These are phyloP conservation scores for Aphaenogaster floridana DNA, from an alignment of 1,140 invertebrate genomes.

Conservation along the genomic window DNA sequence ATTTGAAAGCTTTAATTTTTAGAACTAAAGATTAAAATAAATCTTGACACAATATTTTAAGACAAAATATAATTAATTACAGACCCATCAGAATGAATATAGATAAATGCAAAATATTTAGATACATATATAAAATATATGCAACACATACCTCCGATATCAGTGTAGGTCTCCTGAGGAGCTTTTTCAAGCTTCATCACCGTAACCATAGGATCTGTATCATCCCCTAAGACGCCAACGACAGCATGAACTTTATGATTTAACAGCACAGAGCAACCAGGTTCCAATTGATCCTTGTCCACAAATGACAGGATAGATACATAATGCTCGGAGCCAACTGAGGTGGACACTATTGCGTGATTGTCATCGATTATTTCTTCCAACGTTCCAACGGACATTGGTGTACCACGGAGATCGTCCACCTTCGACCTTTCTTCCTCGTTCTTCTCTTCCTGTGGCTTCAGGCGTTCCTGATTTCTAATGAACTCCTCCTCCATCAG, in stretches of 20 bases:
- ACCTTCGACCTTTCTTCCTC: conserved; percentile 99
- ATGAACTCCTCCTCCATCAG: conserved; percentile 99
- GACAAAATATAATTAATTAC: background rate
- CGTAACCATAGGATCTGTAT: conserved; percentile 99
- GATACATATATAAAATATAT: background rate
- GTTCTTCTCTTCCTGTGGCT: conserved; percentile 99
- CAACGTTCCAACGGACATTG: conserved; percentile 99
- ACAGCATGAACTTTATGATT: conserved; percentile 99
- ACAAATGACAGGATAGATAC: conserved; percentile 99
- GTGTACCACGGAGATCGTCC: conserved; percentile 99
- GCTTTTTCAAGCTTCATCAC: conserved; percentile 99
- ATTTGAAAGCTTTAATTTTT: background rate
- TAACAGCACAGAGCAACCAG: conserved; percentile 98
- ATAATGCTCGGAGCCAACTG: conserved; percentile 99
- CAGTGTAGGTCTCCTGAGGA: conserved; percentile 99
- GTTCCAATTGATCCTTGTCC: conserved; percentile 99
- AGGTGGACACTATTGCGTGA: conserved; percentile 99
- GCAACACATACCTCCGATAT: conserved; percentile 94
- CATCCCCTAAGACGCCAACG: conserved; percentile 99
- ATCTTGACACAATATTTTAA: background rate
- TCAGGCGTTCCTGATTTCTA: conserved; percentile 98
- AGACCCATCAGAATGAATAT: background rate
- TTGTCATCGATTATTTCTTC: conserved; percentile 99
- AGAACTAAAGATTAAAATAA: background rate
- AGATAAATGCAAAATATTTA: conserved; percentile 11